Conservation (phyloP, 2,113 vertebrate genomes). For the Cathartes aura region DNA sequence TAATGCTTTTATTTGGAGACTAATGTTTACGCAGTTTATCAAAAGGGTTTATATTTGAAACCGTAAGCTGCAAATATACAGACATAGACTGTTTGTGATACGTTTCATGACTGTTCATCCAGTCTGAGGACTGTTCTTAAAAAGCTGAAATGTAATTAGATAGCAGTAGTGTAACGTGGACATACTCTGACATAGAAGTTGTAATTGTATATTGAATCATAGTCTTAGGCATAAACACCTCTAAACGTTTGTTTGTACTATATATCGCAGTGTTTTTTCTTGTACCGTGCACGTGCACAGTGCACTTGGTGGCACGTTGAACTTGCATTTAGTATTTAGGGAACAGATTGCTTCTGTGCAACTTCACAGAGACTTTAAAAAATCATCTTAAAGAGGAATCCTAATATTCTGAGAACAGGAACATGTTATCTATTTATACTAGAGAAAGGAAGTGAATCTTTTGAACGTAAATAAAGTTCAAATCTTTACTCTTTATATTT, state of each 20-base stretch:
- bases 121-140: background rate
- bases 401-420: background rate
- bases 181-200: background rate
- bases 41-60: background rate
- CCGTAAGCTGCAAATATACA: background rate
- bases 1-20: slow-evolving; percentile 6
- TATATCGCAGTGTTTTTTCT: background rate
- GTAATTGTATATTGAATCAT: background rate
- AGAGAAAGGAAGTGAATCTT: background rate
- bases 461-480: background rate
- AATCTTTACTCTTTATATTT: background rate
- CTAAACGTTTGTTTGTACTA: background rate
- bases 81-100: background rate
- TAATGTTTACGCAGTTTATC: background rate
- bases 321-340: background rate
- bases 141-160: background rate
- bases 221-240: background rate
- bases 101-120: background rate
- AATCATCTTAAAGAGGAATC: background rate
- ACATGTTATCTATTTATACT: background rate
- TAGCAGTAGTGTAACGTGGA: background rate
- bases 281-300: rapidly evolving
- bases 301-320: background rate
- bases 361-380: background rate
- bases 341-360: slow-evolving; percentile 42